Evolutionary conservation across 2,888 invertebrate genomes (phyloP).

Genomic region (Drosophila fulvimacula): DNA sequence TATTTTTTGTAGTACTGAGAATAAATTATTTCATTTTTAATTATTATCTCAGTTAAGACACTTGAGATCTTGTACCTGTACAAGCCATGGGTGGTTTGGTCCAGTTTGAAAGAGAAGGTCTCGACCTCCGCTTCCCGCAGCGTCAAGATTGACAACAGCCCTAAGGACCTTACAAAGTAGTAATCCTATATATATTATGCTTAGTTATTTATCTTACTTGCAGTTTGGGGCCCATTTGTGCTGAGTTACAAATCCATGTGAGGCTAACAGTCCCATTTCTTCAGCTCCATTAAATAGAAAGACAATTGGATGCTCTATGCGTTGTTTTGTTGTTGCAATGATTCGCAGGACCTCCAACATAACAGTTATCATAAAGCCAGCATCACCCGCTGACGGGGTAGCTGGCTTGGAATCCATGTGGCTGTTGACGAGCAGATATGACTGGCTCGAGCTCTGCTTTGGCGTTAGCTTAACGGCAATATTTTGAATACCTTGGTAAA

Average conservation of each 20-base stretch:
- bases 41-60: too few species aligned
- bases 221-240: constrained; percentile 90
- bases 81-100: constrained; percentile 89
- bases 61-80: constrained; percentile 70
- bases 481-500: constrained; percentile 82
- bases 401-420: constrained; percentile 96
- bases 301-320: constrained; percentile 86
- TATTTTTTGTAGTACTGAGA: constrained; percentile 83
- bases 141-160: constrained; percentile 95
- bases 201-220: not conserved
- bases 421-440: constrained; percentile 88
- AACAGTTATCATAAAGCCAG: constrained; percentile 87
- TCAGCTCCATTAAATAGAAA: constrained; percentile 90
- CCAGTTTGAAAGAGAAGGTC: constrained; percentile 95
- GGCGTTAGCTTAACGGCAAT: constrained; percentile 79
- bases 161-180: constrained; percentile 55
- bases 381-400: constrained; percentile 87
- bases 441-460: constrained; percentile 60
- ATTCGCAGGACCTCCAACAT: constrained; percentile 87
- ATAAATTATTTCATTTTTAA: not conserved
- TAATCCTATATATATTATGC: not conserved
- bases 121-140: constrained; percentile 95
- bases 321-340: constrained; percentile 81
- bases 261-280: constrained; percentile 88
- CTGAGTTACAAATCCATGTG: constrained; percentile 88